Evolutionary conservation across 2,888 invertebrate genomes (phyloP), one percentile per base, ranked within the genome.

Genomic region (Trypoxylon attenuatum): DNA sequence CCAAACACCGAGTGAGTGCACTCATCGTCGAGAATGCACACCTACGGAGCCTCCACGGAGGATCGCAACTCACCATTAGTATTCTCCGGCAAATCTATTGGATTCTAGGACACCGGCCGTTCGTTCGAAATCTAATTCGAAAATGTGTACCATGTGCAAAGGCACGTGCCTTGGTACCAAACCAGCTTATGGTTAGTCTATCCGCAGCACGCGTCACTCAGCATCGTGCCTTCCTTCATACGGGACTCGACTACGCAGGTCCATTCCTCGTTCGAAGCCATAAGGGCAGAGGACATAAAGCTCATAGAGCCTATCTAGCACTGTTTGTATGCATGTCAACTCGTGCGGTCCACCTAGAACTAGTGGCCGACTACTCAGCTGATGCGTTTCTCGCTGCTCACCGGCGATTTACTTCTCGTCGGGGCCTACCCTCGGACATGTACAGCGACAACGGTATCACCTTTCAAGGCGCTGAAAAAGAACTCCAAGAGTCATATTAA

Each of bases 391-490:
- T 69, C 1, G 64, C 63, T 0, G 58, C 61, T 0, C 64, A 65
- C 6, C 27, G 42, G 3, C 59, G 64, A 1, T 71, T 69, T 18
- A 16, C 19, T 0, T 6, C 69, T 0, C 55, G 67, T 0, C 60
- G 64, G 0, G 69, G 67, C 0, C 18, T 77, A 63, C 57, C 53
- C 0, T 6, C 18, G 0, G 6, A 10, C 2, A 16, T 69, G 0
- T 41, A 52, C 15, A 63, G 63, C 18, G 69, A 66, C 15, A 29
- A 47, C 38, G 71, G 69, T 0, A 63, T 61, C 0, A 71, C 19
- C 0, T 71, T 71, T 21, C 13, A 19, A 2, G 57, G 33, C 0
- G 23, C 42, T 0, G 43, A 29, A 2, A 19, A 33, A 6, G 49
- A 54, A 10, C 13, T 57, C 1, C 2, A n/a, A 0, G 10, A 27